phyloP scores from a whole-genome alignment of 2,888 invertebrate genomes.

The Andrena minutula region DNA sequence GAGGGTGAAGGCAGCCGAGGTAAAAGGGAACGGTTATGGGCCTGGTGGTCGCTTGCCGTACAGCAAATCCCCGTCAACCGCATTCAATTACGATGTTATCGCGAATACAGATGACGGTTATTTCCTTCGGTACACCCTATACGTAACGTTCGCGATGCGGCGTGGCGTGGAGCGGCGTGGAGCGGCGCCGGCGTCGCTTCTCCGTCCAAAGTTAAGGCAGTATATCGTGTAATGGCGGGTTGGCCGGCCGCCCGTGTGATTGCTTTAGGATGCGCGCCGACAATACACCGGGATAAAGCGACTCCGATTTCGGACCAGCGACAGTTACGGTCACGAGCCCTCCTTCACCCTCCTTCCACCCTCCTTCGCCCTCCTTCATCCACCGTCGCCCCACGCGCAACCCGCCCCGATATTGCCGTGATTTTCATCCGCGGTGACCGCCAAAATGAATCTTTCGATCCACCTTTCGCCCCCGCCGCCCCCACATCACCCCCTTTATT shows the following conservation, averaged over 20 bases:
- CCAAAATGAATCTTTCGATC: not conserved
- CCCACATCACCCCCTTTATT: not conserved
- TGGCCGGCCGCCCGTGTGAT: conserved; percentile 82
- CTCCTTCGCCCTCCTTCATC: conserved; percentile 2
- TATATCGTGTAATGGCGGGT: conserved; percentile 74
- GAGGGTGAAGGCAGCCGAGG: conserved; percentile 62
- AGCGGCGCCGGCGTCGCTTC: conserved; percentile 69
- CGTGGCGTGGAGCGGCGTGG: conserved; percentile 45
- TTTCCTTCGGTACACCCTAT: conserved; percentile 85
- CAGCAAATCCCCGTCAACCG: conserved; percentile 85
- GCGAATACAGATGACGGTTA: conserved; percentile 85
- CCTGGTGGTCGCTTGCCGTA: conserved; percentile 74
- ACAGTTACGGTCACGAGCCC: conserved; percentile 33
- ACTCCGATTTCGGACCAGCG: conserved; percentile 69
- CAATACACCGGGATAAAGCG: conserved; percentile 78
- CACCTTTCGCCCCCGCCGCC: not conserved
- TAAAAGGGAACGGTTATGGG: conserved; percentile 70
- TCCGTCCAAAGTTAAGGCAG: conserved; percentile 71
- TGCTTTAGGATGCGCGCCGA: conserved; percentile 83
- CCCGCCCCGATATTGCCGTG: conserved; percentile 20
- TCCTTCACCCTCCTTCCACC: not conserved
- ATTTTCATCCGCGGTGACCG: conserved; percentile 17
- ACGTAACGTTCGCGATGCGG: conserved; percentile 78
- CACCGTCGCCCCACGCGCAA: not conserved
- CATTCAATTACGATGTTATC: conserved; percentile 86